A percentile compares a stretch with the other conserved stretches of the same genome.
phyloP scores from a whole-genome alignment of 2,113 vertebrate species.

The Paracyprichromis sp. region DNA sequence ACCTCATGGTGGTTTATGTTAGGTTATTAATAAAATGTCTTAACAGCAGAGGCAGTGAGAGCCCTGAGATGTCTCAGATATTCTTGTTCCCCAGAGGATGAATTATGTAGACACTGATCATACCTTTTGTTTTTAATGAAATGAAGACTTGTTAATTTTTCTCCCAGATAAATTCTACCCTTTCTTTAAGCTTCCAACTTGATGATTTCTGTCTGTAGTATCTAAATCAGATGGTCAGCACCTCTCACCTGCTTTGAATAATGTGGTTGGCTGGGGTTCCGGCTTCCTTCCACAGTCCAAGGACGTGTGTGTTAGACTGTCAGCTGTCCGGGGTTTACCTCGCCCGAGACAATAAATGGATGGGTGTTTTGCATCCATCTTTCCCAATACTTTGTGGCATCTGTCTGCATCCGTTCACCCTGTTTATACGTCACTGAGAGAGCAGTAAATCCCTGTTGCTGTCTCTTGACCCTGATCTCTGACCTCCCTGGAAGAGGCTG shows the following conservation, averaged over 20 bases:
- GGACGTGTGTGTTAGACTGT: background rate
- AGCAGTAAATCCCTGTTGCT: constrained; percentile 2
- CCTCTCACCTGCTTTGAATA: background rate
- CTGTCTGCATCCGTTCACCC: background rate
- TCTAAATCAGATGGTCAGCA: background rate
- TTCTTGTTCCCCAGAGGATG: background rate
- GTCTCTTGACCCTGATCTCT: constrained; percentile 19
- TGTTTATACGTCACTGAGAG: constrained; percentile 10
- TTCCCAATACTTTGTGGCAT: background rate
- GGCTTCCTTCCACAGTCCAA: background rate
- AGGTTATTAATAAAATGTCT: background rate
- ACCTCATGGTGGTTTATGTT: background rate
- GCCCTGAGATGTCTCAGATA: background rate
- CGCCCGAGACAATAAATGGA: background rate
- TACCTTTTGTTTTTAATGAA: background rate
- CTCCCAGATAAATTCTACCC: background rate
- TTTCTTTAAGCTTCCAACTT: background rate
- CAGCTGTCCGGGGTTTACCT: background rate
- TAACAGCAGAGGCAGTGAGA: background rate
- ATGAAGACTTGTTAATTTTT: background rate
- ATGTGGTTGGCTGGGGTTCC: background rate
- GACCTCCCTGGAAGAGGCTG: background rate
- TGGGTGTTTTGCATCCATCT: background rate
- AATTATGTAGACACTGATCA: background rate
- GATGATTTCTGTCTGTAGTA: background rate